Conservation (phyloP, 2,113 vertebrate genomes). For the Dinomys branickii region DNA sequence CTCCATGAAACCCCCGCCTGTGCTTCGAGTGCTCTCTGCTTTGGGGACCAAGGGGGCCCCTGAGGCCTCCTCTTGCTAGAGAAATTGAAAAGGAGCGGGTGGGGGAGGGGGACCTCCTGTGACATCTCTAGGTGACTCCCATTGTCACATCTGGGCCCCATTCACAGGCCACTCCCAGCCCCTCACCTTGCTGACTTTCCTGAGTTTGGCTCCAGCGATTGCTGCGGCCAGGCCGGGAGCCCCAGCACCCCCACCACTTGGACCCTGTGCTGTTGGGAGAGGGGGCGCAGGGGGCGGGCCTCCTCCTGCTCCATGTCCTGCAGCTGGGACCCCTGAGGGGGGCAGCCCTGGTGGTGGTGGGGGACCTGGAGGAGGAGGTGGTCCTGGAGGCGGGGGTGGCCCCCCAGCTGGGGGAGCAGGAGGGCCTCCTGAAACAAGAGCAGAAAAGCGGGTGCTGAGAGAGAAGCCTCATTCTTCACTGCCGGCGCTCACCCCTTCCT, state of each 20-base stretch:
- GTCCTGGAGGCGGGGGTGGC: constrained; percentile 87
- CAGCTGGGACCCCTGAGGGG: constrained; percentile 83
- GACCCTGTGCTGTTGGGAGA: constrained; percentile 79
- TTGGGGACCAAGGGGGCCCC: constrained; percentile 78
- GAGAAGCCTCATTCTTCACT: not conserved
- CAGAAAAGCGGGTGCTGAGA: not conserved
- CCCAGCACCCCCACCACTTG: constrained; percentile 69
- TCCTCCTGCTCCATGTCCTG: constrained; percentile 78
- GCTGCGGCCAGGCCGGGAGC: constrained; percentile 89
- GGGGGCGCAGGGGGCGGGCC: constrained; percentile 88
- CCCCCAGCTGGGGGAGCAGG: constrained; percentile 82
- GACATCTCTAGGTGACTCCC: not conserved
- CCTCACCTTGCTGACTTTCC: constrained; percentile 91
- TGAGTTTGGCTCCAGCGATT: constrained; percentile 92
- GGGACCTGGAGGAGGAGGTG: constrained; percentile 84
- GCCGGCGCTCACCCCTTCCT: not conserved
- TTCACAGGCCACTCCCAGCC: fast-evolving
- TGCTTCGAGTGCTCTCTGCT: constrained; percentile 86
- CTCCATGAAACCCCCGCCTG: constrained; percentile 90
- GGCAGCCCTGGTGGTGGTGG: constrained; percentile 86
- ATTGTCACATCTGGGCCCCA: not conserved
- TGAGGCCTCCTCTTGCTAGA: constrained; percentile 87
- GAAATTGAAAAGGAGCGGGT: not conserved
- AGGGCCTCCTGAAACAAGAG: constrained; percentile 81
- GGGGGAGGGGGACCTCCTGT: not conserved